A percentile compares a stretch with the other conserved stretches of the same genome.
Conservation (phyloP, 2,888 invertebrate species). For the Tetheella fluctuosa region DNA sequence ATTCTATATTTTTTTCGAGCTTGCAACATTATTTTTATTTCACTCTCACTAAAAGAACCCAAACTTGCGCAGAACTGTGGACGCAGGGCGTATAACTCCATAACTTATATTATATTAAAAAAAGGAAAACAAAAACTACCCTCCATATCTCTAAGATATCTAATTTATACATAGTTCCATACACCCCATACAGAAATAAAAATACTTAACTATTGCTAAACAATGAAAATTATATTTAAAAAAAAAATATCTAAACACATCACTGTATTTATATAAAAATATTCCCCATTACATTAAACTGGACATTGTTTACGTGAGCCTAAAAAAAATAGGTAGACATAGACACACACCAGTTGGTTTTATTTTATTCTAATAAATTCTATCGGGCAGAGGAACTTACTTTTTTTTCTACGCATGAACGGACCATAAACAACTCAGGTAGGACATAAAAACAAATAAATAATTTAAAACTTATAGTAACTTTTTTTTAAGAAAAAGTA, state of each 20-base stretch:
- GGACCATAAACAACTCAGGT: too few relatives aligned
- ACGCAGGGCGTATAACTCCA: slow-evolving; percentile 61
- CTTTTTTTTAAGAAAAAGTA: too few relatives aligned
- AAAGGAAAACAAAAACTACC: slow-evolving; percentile 17
- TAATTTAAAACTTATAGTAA: too few relatives aligned
- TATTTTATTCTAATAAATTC: background rate
- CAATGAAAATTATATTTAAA: slow-evolving; percentile 59
- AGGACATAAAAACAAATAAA: too few relatives aligned
- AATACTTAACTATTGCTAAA: slow-evolving; percentile 52
- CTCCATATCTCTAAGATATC: slow-evolving; percentile 72
- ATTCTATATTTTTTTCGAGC: slow-evolving; percentile 52
- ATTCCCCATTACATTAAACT: slow-evolving; percentile 51
- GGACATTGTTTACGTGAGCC: slow-evolving; percentile 21
- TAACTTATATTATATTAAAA: slow-evolving; percentile 48
- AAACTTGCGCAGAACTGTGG: slow-evolving; percentile 70
- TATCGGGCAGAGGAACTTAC: too few relatives aligned
- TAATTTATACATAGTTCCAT: slow-evolving; percentile 82
- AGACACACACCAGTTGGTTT: background rate
- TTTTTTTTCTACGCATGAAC: too few relatives aligned
- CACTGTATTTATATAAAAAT: slow-evolving; percentile 60
- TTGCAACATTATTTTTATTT: slow-evolving; percentile 25
- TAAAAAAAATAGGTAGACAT: background rate
- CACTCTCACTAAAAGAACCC: slow-evolving; percentile 69
- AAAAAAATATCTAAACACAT: slow-evolving; percentile 53
- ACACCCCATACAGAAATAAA: slow-evolving; percentile 69